Conservation (phyloP, 1,140 invertebrate species). For the Paraescarpia echinospica region DNA sequence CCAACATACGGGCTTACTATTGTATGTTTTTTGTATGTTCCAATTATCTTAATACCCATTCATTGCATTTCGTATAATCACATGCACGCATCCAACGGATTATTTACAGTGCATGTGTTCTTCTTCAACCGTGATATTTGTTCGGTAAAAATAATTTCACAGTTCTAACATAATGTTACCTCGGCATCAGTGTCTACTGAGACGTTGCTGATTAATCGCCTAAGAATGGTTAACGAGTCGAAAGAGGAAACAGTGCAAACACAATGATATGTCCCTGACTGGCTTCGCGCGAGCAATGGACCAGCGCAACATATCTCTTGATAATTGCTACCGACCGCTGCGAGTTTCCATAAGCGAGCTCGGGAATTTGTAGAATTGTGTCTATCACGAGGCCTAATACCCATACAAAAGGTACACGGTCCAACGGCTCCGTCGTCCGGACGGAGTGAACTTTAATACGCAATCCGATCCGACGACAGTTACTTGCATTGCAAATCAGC, state of each 20-base stretch:
- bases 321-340: not conserved
- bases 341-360: not conserved
- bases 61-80: too few species aligned
- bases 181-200: not conserved
- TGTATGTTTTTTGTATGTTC: too few species aligned
- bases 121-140: not conserved
- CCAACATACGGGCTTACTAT: too few species aligned
- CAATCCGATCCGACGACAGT: not conserved
- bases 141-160: not conserved
- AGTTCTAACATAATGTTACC: not conserved
- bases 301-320: not conserved
- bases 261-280: not conserved
- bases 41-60: too few species aligned
- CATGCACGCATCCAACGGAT: too few species aligned
- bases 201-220: not conserved
- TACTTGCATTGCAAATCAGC: not conserved
- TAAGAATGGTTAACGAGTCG: not conserved
- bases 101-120: not conserved
- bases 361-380: not conserved
- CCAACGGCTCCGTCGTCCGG: not conserved
- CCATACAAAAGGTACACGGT: not conserved
- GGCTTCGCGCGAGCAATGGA: not conserved
- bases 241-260: not conserved
- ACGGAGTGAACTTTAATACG: not conserved
- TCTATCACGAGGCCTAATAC: not conserved